Conservation (phyloP, 2,113 vertebrate species). For the human region DNA sequence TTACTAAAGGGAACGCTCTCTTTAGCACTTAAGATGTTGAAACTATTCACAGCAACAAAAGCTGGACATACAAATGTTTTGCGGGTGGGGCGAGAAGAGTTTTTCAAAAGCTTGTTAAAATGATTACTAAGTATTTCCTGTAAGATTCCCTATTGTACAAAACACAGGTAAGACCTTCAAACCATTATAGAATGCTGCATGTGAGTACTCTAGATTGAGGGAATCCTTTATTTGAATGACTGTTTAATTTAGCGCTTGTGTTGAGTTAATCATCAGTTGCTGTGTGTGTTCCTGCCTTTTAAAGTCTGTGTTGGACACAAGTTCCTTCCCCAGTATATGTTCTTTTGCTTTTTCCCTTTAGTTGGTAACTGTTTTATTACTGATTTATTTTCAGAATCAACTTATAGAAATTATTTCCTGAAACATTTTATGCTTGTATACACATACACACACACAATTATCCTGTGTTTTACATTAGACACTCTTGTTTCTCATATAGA, state of each 20-base stretch:
- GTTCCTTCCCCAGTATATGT: constrained; percentile 83
- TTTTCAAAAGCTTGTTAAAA: constrained; percentile 68
- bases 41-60: constrained; percentile 48
- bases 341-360: constrained; percentile 84
- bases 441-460: constrained; percentile 38
- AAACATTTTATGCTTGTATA: constrained; percentile 35
- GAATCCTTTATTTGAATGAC: constrained; percentile 79
- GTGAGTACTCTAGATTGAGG: constrained; percentile 79
- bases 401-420: constrained; percentile 70
- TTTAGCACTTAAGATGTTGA: constrained; percentile 1
- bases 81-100: constrained; percentile 7
- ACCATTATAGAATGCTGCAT: constrained; percentile 87
- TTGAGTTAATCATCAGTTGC: constrained; percentile 85
- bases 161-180: constrained; percentile 84
- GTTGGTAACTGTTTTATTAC: constrained; percentile 80
- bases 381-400: constrained; percentile 79
- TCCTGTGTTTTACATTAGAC: constrained; percentile 67
- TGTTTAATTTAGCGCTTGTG: constrained; percentile 85
- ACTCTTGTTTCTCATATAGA: constrained; percentile 69
- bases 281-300: constrained; percentile 80
- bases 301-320: constrained; percentile 83
- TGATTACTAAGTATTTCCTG: constrained; percentile 78
- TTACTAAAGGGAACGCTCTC: constrained; percentile 23
- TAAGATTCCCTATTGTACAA: constrained; percentile 81
- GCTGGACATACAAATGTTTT: constrained; percentile 4